A percentile compares a stretch with the other conserved stretches of the same genome.
Conservation (phyloP, 2,113 vertebrate species). For the Cranoglanis bouderius region DNA sequence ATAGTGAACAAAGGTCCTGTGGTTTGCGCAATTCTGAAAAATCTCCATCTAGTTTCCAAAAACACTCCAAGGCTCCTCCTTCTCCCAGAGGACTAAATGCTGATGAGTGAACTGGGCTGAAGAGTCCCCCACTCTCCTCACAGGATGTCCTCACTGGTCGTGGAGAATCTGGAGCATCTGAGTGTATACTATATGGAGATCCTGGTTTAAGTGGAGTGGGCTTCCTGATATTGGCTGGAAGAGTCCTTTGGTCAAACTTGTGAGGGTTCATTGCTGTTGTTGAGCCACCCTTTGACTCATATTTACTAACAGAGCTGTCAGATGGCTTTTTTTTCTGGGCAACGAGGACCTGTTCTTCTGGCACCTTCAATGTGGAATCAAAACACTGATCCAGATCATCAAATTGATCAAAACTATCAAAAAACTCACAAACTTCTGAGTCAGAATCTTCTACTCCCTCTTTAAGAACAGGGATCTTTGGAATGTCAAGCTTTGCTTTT, state of each 20-base stretch:
- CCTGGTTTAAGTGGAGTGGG: constrained; percentile 93
- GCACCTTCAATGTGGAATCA: constrained; percentile 67
- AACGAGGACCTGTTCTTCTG: constrained; percentile 62
- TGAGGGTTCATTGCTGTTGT: constrained; percentile 88
- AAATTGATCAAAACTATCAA: constrained; percentile 98
- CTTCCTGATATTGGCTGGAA: constrained; percentile 90
- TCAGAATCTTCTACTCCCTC: constrained; percentile 95
- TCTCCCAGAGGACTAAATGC: constrained; percentile 91
- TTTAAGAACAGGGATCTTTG: constrained; percentile 89
- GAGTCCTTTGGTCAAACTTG: constrained; percentile 84
- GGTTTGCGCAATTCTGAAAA: constrained; percentile 70
- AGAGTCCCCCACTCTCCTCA: constrained; percentile 85
- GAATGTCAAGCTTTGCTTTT: constrained; percentile 91
- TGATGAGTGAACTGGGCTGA: constrained; percentile 90
- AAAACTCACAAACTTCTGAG: constrained; percentile 98
- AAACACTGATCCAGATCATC: constrained; percentile 86
- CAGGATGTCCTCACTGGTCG: constrained; percentile 77
- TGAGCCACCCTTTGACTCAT: constrained; percentile 68
- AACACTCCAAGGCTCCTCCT: constrained; percentile 78
- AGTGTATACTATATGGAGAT: constrained; percentile 76
- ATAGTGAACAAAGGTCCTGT: constrained; percentile 73
- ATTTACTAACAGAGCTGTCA: constrained; percentile 68
- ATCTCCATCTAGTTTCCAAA: constrained; percentile 74
- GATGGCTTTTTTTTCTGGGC: constrained; percentile 73
- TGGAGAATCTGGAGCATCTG: constrained; percentile 85